These are phyloP conservation scores for Lepidotrigona ventralis DNA, from an alignment of 1,140 invertebrate genomes.

Conservation along the genomic window DNA sequence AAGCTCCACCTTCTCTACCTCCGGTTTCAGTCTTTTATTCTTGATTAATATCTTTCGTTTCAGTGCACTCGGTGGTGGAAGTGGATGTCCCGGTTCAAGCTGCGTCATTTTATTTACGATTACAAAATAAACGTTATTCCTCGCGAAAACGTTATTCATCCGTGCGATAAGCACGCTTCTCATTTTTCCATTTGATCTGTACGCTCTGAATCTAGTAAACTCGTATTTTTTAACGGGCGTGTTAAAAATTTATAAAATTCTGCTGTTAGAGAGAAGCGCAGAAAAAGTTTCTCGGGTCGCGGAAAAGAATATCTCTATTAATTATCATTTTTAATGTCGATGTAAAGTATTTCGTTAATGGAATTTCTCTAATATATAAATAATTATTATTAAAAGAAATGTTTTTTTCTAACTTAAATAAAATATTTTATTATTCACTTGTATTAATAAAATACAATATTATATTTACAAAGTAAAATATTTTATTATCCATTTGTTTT, in stretches of 20 bases:
- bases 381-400: no score
- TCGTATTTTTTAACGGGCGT: background rate
- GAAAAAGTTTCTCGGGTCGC: background rate
- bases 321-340: background rate
- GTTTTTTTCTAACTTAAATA: no score
- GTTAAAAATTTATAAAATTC: slow-evolving; percentile 6
- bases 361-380: no score
- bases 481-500: no score
- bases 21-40: slow-evolving; percentile 98
- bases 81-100: slow-evolving; percentile 91
- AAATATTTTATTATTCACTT: no score
- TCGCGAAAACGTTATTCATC: background rate
- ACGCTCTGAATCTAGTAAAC: background rate
- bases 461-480: no score
- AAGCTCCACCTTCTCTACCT: slow-evolving; percentile 96
- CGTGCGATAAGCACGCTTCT: background rate
- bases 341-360: no score
- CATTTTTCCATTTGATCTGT: background rate
- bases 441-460: no score
- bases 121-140: slow-evolving; percentile 28
- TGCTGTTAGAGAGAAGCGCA: background rate
- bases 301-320: background rate
- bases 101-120: slow-evolving; percentile 66
- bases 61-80: slow-evolving; percentile 94
- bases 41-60: slow-evolving; percentile 99